These are phyloP conservation scores for Phenganax stokvisi DNA, from an alignment of 92 coral and sea anemone genomes.

Conservation along the genomic window DNA sequence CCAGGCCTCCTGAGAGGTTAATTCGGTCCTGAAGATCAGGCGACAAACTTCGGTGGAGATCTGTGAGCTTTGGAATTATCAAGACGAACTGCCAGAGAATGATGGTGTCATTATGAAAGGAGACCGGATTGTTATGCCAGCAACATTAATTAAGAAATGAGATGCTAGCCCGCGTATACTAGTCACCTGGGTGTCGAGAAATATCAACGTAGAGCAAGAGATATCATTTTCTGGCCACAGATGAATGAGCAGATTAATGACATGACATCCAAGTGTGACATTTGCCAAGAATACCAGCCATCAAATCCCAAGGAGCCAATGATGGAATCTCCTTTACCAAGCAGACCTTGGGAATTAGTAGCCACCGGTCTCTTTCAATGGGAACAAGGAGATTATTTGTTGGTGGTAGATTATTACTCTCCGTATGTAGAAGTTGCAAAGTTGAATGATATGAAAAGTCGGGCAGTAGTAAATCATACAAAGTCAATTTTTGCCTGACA, in stretches of 20 bases:
- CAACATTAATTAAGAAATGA: constrained; percentile 49
- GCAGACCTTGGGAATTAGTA: constrained; percentile 44
- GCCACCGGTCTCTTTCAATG: constrained; percentile 43
- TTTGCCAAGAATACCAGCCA: constrained; percentile 32
- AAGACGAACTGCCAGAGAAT: constrained; percentile 60
- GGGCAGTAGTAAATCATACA: constrained; percentile 26
- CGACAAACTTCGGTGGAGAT: constrained; percentile 40
- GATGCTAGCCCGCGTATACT: constrained; percentile 48
- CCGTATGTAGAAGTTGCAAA: constrained; percentile 19
- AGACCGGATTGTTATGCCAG: constrained; percentile 51
- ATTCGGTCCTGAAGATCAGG: constrained; percentile 27
- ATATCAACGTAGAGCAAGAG: constrained; percentile 23
- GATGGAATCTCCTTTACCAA: constrained; percentile 32
- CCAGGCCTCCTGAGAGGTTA: too few relatives aligned
- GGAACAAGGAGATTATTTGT: constrained; percentile 28
- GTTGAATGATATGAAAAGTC: constrained; percentile 14
- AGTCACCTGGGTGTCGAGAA: neutral
- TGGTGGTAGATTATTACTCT: constrained; percentile 10
- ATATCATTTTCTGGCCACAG: constrained; percentile 42
- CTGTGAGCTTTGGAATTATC: constrained; percentile 51
- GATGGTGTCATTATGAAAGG: constrained; percentile 55
- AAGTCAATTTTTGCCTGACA: constrained; percentile 39
- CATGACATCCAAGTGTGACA: constrained; percentile 28
- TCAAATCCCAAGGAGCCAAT: constrained; percentile 47
- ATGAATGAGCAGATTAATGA: constrained; percentile 34